These are phyloP conservation scores for Pterobdella sp. DNA, from an alignment of 2,888 invertebrate species.

Conservation along the genomic window DNA sequence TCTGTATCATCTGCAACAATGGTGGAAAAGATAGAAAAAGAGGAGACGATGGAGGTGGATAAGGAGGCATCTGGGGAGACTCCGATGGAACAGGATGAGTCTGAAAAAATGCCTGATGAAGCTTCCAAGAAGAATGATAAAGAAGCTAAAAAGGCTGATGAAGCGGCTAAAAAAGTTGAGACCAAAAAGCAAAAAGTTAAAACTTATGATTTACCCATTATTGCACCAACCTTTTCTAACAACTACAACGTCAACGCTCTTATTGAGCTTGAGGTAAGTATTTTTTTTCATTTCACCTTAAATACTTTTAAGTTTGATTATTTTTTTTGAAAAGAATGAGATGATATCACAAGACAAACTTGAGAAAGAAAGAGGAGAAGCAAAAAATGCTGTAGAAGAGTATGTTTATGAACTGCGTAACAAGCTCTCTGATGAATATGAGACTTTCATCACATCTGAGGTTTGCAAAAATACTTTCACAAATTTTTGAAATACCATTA, in stretches of 20 bases:
- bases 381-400: conserved; percentile 92
- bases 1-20: conserved; percentile 72
- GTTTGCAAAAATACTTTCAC: conserved; percentile 55
- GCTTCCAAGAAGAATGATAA: background rate
- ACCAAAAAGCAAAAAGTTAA: conserved; percentile 65
- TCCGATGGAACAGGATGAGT: background rate
- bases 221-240: conserved; percentile 66
- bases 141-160: background rate
- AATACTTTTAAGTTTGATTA: background rate
- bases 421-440: conserved; percentile 68
- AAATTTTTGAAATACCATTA: background rate
- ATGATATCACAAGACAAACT: conserved; percentile 67
- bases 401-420: conserved; percentile 93
- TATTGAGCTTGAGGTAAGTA: conserved; percentile 68
- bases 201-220: conserved; percentile 75
- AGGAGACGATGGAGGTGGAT: conserved; percentile 42
- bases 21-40: conserved; percentile 45
- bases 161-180: conserved; percentile 18
- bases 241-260: conserved; percentile 65
- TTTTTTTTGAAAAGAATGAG: conserved; percentile 53
- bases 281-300: background rate
- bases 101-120: background rate
- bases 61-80: conserved; percentile 16
- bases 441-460: conserved; percentile 66
- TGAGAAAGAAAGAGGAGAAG: conserved; percentile 89